A percentile compares a stretch with the other conserved stretches of the same genome.
These are phyloP conservation scores for Tarsius wallacei DNA, from an alignment of 2,797 vertebrate species.

Conservation along the genomic window DNA sequence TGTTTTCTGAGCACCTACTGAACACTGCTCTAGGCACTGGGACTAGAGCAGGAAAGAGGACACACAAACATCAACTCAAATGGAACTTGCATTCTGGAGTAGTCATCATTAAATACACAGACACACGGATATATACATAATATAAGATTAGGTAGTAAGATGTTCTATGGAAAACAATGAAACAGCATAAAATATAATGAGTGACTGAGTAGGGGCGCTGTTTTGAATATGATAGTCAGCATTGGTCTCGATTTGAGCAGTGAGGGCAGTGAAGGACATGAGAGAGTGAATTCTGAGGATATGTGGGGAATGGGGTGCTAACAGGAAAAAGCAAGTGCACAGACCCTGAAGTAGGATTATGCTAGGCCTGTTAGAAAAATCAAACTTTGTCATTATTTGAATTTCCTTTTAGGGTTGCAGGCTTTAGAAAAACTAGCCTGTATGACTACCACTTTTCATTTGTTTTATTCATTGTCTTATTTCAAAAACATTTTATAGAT, in stretches of 20 bases:
- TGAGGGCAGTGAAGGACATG: neutral
- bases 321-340: neutral
- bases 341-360: neutral
- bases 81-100: neutral
- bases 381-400: neutral
- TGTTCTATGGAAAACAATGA: neutral
- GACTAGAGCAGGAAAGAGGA: neutral
- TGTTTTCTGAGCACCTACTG: neutral
- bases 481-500: neutral
- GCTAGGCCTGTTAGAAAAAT: neutral
- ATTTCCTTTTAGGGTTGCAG: neutral
- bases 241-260: neutral
- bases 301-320: neutral
- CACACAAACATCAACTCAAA: neutral
- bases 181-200: neutral
- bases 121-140: neutral
- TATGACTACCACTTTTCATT: neutral
- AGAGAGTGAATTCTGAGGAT: neutral
- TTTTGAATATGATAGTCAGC: neutral
- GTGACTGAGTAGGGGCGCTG: rapidly evolving
- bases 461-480: neutral
- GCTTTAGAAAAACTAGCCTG: neutral
- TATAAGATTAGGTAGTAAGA: neutral
- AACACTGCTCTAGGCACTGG: neutral
- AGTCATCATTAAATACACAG: neutral